Evolutionary conservation across 2,797 vertebrate species (phyloP).

Genomic region (Adrianichthys oophorus): DNA sequence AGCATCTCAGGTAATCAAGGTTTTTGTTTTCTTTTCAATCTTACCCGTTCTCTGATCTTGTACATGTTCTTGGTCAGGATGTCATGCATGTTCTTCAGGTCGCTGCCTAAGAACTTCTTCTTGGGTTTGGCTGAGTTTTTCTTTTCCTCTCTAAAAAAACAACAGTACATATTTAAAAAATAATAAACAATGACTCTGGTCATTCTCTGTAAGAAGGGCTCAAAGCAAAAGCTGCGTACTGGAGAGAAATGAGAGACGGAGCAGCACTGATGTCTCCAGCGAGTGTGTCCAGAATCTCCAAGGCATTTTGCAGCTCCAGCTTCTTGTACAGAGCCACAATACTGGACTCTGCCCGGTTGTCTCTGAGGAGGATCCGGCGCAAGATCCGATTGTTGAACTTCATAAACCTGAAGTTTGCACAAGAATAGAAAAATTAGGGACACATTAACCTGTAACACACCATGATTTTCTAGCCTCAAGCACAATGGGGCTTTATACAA

Average conservation of each 20-base stretch:
- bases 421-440: constrained; percentile 6
- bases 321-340: constrained; percentile 96
- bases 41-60: constrained; percentile 92
- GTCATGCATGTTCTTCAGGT: constrained; percentile 89
- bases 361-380: constrained; percentile 88
- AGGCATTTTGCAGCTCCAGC: constrained; percentile 94
- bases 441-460: too few relatives aligned
- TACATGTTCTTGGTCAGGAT: constrained; percentile 97
- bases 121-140: constrained; percentile 72
- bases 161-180: constrained; percentile 11
- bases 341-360: constrained; percentile 90
- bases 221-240: constrained; percentile 71
- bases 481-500: too few relatives aligned
- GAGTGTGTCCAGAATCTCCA: constrained; percentile 91
- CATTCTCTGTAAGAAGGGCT: too few relatives aligned
- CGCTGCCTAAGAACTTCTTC: constrained; percentile 78
- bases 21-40: constrained; percentile 22
- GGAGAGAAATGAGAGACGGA: constrained; percentile 83
- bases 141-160: constrained; percentile 77
- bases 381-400: constrained; percentile 91
- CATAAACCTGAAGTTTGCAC: constrained; percentile 83
- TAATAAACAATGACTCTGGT: constrained; percentile 12
- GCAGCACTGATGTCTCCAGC: constrained; percentile 85
- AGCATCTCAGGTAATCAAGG: too few relatives aligned
- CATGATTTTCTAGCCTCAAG: too few relatives aligned